Evolutionary conservation across 2,888 invertebrate genomes (phyloP), one percentile per base, ranked within the genome.

Genomic region (Trissolcus brochymenae): DNA sequence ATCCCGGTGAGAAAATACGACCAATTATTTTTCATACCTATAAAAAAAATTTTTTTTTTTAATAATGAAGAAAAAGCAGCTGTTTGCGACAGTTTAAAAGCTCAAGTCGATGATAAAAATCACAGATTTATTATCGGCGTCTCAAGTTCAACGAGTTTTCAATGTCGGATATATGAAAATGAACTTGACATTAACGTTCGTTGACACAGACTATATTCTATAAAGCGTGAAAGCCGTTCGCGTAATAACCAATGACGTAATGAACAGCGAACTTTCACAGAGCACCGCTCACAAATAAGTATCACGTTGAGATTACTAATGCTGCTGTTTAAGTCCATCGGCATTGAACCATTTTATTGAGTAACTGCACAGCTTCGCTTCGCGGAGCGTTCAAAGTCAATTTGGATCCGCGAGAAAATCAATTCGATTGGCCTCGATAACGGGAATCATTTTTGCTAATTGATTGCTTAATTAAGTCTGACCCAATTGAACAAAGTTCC

Each of bases 401-500:
- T 65, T 70, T 76, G 61, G 60, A 79, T 76, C 70, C 68, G 59
- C 72, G 66, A 74, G 77, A 74, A 75, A 82, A 84, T 83, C 82
- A 84, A 85, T 83, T 83, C 79, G 81, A 77, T 56, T 73, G 79
- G 80, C 76, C 79, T 78, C 43, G 74, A 79, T 84, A 85, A 85
- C 86, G 86, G 85, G 75, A 78, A 80, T 80, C 82, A 83, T 84
- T 86, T 35, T 84, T 82, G 81, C 83, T 85, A 82, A 85, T 85
- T 85, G 84, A 86, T 85, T 84, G 83, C 79, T 81, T 81, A 81
- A 43, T 73, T 67, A 66, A 70, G 74, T 76, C 14, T 35, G 35
- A 35, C 35, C 35, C 9, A 35, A 35, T 35, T 35, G 0, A 6
- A 25, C 9, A 35, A n/a, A 35, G 35, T 35, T 25, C 25, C 25